Percentiles rank a stretch among this genome's conserved stretches.
Conservation (phyloP, 2,797 vertebrate genomes). For the Melanotaenia boesemani region DNA sequence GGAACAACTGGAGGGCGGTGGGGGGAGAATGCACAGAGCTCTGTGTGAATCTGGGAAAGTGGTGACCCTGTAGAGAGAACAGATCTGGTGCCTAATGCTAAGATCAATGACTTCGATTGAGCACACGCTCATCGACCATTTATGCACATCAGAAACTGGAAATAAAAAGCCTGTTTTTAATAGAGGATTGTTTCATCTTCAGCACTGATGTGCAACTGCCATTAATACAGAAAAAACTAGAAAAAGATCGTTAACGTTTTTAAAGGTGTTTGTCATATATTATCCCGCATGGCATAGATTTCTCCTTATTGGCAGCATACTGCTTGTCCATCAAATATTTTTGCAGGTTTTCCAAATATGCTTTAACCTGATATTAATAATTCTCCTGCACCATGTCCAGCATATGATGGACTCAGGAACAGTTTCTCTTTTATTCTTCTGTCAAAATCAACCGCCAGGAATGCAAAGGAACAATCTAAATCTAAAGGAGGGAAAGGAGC, state of each 20-base stretch:
- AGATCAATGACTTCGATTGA: slow-evolving; percentile 59
- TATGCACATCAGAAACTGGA: slow-evolving; percentile 23
- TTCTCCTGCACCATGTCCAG: background rate
- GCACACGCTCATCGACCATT: slow-evolving; percentile 40
- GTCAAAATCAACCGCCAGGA: slow-evolving; percentile 53
- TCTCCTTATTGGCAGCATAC: background rate
- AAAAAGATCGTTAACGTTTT: background rate
- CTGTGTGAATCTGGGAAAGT: slow-evolving; percentile 69
- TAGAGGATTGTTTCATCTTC: background rate
- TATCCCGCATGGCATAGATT: background rate
- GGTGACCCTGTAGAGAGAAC: slow-evolving; percentile 61
- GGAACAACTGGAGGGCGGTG: slow-evolving; percentile 64
- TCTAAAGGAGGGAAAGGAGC: slow-evolving; percentile 24
- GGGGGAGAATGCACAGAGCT: slow-evolving; percentile 42
- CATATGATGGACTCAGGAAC: slow-evolving; percentile 11
- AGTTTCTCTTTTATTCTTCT: slow-evolving; percentile 16
- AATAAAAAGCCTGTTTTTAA: background rate
- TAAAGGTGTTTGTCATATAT: background rate
- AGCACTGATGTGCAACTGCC: background rate
- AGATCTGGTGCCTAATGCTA: slow-evolving; percentile 52
- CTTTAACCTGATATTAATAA: background rate
- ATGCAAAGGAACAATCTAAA: slow-evolving; percentile 48
- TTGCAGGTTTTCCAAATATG: background rate
- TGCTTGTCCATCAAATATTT: background rate
- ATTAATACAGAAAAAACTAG: background rate